Evolutionary conservation across 2,797 vertebrate species (phyloP).

Genomic region (Picus viridis): DNA sequence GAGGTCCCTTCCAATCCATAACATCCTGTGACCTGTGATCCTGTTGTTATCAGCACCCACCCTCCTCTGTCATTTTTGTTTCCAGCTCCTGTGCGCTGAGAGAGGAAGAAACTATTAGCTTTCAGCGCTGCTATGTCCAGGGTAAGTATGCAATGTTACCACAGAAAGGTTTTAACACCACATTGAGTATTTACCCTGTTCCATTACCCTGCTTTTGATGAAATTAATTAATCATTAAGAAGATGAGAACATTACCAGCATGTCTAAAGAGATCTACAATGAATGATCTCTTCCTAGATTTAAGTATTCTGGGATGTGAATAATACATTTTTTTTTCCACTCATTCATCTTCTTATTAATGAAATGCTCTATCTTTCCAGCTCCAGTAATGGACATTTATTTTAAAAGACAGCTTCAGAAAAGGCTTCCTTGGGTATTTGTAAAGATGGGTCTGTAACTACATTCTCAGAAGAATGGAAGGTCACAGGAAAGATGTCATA

Average conservation of each 20-base stretch:
- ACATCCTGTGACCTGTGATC: too few species aligned
- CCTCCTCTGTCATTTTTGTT: neutral
- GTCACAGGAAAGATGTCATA: conserved; percentile 19
- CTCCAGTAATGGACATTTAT: conserved; percentile 39
- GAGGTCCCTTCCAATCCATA: too few species aligned
- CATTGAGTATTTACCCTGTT: conserved; percentile 42
- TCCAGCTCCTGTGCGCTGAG: neutral
- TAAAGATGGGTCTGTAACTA: conserved; percentile 39
- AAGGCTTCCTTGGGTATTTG: conserved; percentile 26
- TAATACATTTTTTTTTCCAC: conserved; percentile 65
- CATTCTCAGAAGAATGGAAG: conserved; percentile 64
- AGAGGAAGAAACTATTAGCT: neutral
- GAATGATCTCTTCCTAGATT: conserved; percentile 54
- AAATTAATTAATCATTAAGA: conserved; percentile 67
- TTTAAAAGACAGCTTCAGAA: conserved; percentile 49
- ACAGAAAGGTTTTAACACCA: conserved; percentile 76
- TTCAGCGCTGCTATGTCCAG: conserved; percentile 49
- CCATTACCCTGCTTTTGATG: neutral
- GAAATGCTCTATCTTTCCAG: conserved; percentile 30
- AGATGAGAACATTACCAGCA: conserved; percentile 38
- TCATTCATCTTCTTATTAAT: conserved; percentile 70
- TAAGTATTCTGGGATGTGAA: conserved; percentile 55
- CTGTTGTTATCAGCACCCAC: neutral
- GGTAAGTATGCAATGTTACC: conserved; percentile 72
- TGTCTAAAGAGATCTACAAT: conserved; percentile 65